Percentiles rank a stretch among this genome's conserved stretches.
These are phyloP conservation scores for Sylvia atricapilla DNA, from an alignment of 2,113 vertebrate genomes.

Conservation along the genomic window DNA sequence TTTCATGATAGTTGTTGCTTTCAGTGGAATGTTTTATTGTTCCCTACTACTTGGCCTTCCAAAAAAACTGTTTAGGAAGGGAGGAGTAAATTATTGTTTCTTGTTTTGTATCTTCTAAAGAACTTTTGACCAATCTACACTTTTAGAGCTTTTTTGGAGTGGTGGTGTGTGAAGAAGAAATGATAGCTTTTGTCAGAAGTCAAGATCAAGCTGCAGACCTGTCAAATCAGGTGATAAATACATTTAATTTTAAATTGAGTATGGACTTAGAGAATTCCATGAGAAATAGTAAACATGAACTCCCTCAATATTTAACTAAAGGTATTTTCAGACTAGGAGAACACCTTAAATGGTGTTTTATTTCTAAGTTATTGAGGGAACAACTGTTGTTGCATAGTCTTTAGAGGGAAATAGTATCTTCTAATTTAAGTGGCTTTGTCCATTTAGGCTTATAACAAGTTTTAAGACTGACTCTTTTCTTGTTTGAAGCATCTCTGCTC, in stretches of 20 bases:
- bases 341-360: background rate
- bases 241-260: slow-evolving; percentile 16
- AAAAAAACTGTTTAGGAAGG: background rate
- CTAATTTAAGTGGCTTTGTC: background rate
- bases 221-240: slow-evolving; percentile 3
- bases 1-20: background rate
- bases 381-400: too few relatives aligned
- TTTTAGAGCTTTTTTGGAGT: slow-evolving; percentile 4
- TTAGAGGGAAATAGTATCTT: background rate
- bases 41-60: background rate
- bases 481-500: background rate
- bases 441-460: background rate
- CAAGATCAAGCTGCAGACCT: background rate
- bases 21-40: background rate
- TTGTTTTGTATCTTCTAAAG: background rate
- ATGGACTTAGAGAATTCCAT: background rate
- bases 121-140: background rate
- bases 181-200: slow-evolving; percentile 36
- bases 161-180: slow-evolving; percentile 13
- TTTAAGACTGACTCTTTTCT: background rate
- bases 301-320: background rate
- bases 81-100: background rate
- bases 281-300: background rate
- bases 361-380: background rate
- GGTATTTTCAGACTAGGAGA: background rate